Evolutionary conservation across 64 coral and sea anemone species (phyloP).

Genomic region (Montipora cactus): DNA sequence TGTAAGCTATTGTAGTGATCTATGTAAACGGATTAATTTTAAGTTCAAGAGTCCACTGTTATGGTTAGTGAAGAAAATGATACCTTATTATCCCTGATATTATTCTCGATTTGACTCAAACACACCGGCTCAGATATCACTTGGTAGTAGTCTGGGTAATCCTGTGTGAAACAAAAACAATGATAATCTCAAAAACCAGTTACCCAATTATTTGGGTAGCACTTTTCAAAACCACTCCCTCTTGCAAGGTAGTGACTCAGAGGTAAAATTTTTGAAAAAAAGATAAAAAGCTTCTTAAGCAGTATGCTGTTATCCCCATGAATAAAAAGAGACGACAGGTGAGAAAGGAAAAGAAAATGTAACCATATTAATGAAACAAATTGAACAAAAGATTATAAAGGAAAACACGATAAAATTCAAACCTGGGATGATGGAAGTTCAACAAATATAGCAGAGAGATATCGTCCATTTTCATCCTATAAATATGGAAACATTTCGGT

Average conservation of each 20-base stretch:
- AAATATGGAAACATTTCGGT: neutral
- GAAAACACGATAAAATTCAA: neutral
- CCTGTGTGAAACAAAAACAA: constrained; percentile 30
- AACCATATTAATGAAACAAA: neutral
- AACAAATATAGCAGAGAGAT: constrained; percentile 93
- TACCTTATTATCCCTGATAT: constrained; percentile 96
- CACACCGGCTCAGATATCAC: constrained; percentile 98
- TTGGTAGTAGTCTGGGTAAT: constrained; percentile 99
- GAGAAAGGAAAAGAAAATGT: too few relatives aligned
- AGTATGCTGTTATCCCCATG: too few relatives aligned
- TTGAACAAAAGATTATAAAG: neutral
- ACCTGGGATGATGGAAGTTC: constrained; percentile 95
- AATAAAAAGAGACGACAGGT: too few relatives aligned
- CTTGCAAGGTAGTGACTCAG: too few relatives aligned
- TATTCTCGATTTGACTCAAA: constrained; percentile 93
- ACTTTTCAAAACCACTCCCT: too few relatives aligned
- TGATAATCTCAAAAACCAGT: too few relatives aligned
- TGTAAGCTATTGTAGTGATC: too few relatives aligned
- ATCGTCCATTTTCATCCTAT: constrained; percentile 96
- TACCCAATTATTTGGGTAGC: too few relatives aligned
- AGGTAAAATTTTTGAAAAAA: too few relatives aligned
- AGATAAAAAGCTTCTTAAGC: too few relatives aligned
- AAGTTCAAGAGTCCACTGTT: neutral
- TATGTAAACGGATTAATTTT: too few relatives aligned
- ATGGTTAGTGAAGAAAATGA: neutral